Conservation (phyloP, 2,888 invertebrate species). For the Drymonia ruficornis region DNA sequence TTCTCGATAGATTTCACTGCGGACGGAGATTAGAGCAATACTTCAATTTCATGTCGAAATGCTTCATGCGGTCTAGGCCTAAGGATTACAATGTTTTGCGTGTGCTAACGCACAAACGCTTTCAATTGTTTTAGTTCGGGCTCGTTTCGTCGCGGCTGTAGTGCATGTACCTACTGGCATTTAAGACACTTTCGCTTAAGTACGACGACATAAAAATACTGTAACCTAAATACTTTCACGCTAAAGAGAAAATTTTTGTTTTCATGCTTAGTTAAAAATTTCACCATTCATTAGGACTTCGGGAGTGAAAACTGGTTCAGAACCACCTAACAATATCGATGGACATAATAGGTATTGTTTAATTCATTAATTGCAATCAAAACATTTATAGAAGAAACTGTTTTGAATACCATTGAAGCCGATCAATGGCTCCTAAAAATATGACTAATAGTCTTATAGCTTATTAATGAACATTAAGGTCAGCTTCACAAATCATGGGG, state of each 20-base stretch:
- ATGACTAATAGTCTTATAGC: constrained; percentile 5
- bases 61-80: constrained; percentile 19
- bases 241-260: not conserved
- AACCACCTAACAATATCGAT: not conserved
- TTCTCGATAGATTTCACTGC: constrained; percentile 57
- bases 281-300: not conserved
- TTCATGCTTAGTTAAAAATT: constrained; percentile 3
- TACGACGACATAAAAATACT: not conserved
- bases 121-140: constrained; percentile 8
- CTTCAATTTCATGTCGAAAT: constrained; percentile 37
- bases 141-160: constrained; percentile 2
- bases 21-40: constrained; percentile 44
- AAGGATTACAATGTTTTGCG: constrained; percentile 21
- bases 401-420: constrained; percentile 11
- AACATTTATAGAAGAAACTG: constrained; percentile 5
- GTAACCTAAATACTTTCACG: constrained; percentile 1
- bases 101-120: constrained; percentile 17
- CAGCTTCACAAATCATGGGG: constrained; percentile 14
- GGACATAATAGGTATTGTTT: not conserved
- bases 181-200: constrained; percentile 20
- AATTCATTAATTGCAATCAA: constrained; percentile 9
- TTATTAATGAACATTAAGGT: constrained; percentile 17
- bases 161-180: constrained; percentile 14
- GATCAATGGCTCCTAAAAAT: constrained; percentile 11
- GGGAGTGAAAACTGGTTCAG: not conserved